Base-by-base conservation (phyloP, 2,797 vertebrate genomes). In the Rhadinocentrus ornatus region DNA sequence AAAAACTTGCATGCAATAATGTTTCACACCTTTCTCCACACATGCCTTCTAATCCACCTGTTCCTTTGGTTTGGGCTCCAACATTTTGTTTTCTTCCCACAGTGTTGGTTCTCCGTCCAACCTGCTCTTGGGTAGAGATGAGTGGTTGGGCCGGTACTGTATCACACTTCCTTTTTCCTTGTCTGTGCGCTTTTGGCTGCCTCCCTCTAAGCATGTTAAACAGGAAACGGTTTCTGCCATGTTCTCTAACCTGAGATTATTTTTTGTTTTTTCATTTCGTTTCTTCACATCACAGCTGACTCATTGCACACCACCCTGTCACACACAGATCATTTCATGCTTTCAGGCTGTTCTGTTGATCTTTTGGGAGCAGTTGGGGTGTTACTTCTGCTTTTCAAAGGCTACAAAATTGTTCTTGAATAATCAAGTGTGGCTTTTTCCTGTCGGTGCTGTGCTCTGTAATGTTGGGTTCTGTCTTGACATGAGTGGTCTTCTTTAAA, bases 131-230 rank as follows among this genome's bases (percentile, higher is more conserved):
- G 94, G 93, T 94, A 95, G 94, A 93, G 94, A 95, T 91, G 94
- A 95, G 92, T 94, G 94, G 93, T 93, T 95, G 93, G 94, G 93
- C 93, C 93, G 94, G 94, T 95, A 95, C 93, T 94, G 94, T 95
- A 95, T 91, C 90, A 89, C 86, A 86, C 82, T 91, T 91, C 85
- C 91, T 91, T 81, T 91, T 89, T 90, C 88, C 81, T 89, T 91
- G 89, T 91, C 86, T 90, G 89, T 90, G 75, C 20, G 88, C 88
- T 93, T 92, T 41, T 91, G 91, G 92, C 92, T 93, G 91, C 48
- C 80, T 44, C 68, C 71, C 66, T 57, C 24, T 31, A 53, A 89
- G 91, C 90, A 91, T 93, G 91, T 81, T 86, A 89, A 89, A 92
- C 84, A 81, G 89, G 83, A 90, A 89, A 90, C 62, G 82, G 84